phyloP scores from a whole-genome alignment of 1,140 invertebrate species.

The Drosophila equinoxialis region DNA sequence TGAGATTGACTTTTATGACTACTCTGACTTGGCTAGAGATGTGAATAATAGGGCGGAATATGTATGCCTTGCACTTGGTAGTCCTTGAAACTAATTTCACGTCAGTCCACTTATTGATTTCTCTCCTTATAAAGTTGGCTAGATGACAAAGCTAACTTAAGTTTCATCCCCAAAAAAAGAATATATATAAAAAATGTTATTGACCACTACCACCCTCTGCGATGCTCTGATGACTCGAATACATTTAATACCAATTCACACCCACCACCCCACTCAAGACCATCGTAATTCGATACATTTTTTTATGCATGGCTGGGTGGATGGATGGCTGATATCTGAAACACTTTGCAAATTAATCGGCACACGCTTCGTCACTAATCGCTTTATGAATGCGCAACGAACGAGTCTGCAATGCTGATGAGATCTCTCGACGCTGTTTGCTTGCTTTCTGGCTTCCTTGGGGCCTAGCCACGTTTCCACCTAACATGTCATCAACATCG shows the following conservation, averaged over 20 bases:
- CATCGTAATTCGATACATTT: slow-evolving; percentile 59
- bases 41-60: too few species aligned
- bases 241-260: slow-evolving; percentile 51
- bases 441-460: background rate
- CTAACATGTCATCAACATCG: slow-evolving; percentile 15
- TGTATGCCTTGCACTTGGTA: too few species aligned
- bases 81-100: too few species aligned
- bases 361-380: slow-evolving; percentile 69
- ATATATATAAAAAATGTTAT: too few species aligned
- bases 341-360: slow-evolving; percentile 64
- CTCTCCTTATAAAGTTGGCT: too few species aligned
- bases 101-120: too few species aligned
- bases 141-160: too few species aligned
- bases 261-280: slow-evolving; percentile 16
- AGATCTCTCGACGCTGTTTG: slow-evolving; percentile 30
- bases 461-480: slow-evolving; percentile 22
- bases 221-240: background rate
- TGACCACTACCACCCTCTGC: background rate
- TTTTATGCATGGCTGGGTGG: slow-evolving; percentile 27
- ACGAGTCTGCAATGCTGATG: slow-evolving; percentile 51
- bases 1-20: too few species aligned
- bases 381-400: slow-evolving; percentile 63
- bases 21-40: too few species aligned
- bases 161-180: too few species aligned
- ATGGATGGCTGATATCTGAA: slow-evolving; percentile 49